Percentiles rank a stretch among this genome's conserved stretches.
Evolutionary conservation across 2,888 invertebrate species (phyloP).

Genomic region (Idaea straminata): DNA sequence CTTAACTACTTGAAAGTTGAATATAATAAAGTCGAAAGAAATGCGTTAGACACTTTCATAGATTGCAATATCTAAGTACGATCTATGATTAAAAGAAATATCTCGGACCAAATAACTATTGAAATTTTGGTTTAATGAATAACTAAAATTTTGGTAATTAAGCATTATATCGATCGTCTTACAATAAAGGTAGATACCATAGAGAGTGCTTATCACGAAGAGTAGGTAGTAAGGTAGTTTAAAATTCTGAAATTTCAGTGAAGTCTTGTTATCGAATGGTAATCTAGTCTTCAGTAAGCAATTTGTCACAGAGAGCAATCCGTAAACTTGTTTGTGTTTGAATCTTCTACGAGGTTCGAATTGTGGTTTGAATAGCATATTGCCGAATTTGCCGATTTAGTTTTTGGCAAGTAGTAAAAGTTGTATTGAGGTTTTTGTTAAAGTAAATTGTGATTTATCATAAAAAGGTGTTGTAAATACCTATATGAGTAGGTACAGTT

Average conservation of each 20-base stretch:
- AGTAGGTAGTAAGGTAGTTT: neutral
- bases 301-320: conserved; percentile 11
- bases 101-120: too few species aligned
- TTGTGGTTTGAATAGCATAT: neutral
- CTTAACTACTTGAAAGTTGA: neutral
- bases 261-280: conserved; percentile 16
- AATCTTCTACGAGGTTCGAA: neutral
- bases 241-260: conserved; percentile 8
- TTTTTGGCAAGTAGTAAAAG: neutral
- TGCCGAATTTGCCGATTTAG: neutral
- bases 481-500: too few species aligned
- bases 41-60: neutral
- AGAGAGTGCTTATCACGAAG: neutral
- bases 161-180: too few species aligned
- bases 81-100: neutral
- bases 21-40: neutral
- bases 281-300: conserved; percentile 14
- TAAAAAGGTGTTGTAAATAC: too few species aligned
- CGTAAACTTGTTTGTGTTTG: conserved; percentile 9
- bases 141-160: too few species aligned
- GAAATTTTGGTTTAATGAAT: too few species aligned
- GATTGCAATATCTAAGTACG: neutral
- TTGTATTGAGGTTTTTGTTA: neutral
- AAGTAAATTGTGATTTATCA: too few species aligned
- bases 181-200: too few species aligned